Evolutionary conservation across 1,140 invertebrate species (phyloP), one percentile per base, ranked within the genome.

Genomic region (Capitella teleta): DNA sequence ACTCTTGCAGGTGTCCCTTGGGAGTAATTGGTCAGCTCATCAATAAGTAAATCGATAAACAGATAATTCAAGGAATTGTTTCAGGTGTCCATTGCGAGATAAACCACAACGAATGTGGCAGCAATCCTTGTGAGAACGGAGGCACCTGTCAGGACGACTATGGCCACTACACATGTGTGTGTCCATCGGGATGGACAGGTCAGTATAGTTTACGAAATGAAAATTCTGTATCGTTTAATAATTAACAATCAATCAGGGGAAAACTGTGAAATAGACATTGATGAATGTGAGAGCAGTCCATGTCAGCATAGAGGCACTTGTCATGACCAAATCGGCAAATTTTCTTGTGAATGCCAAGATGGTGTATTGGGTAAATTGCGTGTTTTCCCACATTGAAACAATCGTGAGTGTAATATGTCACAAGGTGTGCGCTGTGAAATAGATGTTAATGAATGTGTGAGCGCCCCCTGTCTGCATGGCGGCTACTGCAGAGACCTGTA

Each of bases 401-500:
- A n/a, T n/a, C 25, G n/a, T 3, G 10, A 21, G 21, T 12, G 38
- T 40, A 18, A 8, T 19, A 24, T 16, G 10, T 12, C 32, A 16
- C 16, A 10, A 12, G 32, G 16, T 16, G 32, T 34, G 32, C 32
- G 25, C 10, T 40, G 14, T 5, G 10, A 40, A 2, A 8, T 6
- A 40, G 38, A 40, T 40, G 25, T 40, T n/a, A 24, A 40, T 10
- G 38, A 40, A 40, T 40, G 38, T 24, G 25, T 19, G 21, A 80
- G 82, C 18, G 5, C 14, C 10, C 51, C 51, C 8, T 56, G 54
- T 47, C 4, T n/a, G 32, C 50, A 57, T 45, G 53, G 53, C 16
- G 55, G 52, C 5, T 32, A 19, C 28, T 57, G 55, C 44, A 38
- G n/a, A 19, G 43, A 54, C 37, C n/a, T n/a, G n/a, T n/a, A n/a